Base-by-base conservation (phyloP, 2,113 vertebrate genomes). In the Leptobrachium leishanense region DNA sequence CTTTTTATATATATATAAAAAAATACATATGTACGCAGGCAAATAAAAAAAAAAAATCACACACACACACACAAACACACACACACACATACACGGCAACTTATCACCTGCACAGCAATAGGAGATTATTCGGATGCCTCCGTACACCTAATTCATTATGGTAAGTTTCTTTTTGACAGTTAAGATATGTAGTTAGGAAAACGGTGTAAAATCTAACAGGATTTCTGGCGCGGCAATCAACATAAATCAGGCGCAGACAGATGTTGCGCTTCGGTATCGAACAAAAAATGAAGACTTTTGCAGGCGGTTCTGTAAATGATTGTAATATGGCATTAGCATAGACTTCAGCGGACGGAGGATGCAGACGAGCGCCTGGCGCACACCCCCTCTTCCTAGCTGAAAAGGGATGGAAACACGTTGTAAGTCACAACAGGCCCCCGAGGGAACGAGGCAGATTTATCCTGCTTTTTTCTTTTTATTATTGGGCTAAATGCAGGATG, bases 131-230 rank as follows among this genome's bases (percentile, higher is more conserved):
- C 71, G 74, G 64, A 67, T 65, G 66, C 64, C 50, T 80, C 63
- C 53, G 39, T 74, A 74, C 77, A 74, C 77, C 71, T 80, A 80
- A 80, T 80, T 80, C 77, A 80, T 80, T 80, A 79, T 79, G 77
- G 73, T 79, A 79, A 79, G 77, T 79, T 79, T 72, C 42, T 71
- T 74, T 80, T 74, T 80, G 77, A 80, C 77, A 80, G 77, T 68
- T 80, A 74, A 80, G 77, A 80, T 80, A 80, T 70, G 77, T 80
- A 80, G 77, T 80, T 80, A 80, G 77, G 68, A 80, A 74, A 74
- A 80, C 54, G 77, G 77, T 80, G 77, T 74, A 80, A 80, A 80
- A 74, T 68, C 63, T 74, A 80, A 80, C 77, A 80, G 77, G 74
- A 74, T 74, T 80, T 80, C 64, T 73, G 44, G 77, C 74, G 77